A percentile compares a stretch with the other conserved stretches of the same genome.
These are phyloP conservation scores for Aphaenogaster floridana DNA, from an alignment of 1,140 invertebrate species.

Conservation along the genomic window DNA sequence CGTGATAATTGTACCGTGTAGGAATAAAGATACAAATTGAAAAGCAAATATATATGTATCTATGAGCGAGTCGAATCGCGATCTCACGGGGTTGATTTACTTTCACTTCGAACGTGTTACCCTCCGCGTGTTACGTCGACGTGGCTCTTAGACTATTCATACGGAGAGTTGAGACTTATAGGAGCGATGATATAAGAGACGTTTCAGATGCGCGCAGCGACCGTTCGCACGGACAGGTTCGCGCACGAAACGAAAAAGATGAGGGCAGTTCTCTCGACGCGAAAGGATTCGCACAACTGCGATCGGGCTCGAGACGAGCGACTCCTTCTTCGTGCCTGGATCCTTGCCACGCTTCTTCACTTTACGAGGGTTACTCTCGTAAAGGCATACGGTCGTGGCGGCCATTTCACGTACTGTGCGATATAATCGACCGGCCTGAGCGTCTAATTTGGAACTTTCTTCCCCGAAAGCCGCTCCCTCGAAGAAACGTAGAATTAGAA, in stretches of 20 bases:
- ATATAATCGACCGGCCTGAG: conserved; percentile 18
- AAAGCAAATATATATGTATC: neutral
- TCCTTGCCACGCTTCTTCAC: neutral
- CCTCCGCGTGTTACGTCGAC: neutral
- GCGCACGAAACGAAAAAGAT: conserved; percentile 9
- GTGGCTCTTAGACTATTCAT: neutral
- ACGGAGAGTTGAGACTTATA: neutral
- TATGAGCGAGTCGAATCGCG: neutral
- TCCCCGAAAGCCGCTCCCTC: conserved; percentile 35
- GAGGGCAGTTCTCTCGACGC: conserved; percentile 36
- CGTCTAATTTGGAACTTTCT: conserved; percentile 43
- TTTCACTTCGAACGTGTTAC: neutral
- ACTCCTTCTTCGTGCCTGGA: neutral
- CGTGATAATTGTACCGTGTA: neutral
- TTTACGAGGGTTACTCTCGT: conserved; percentile 31
- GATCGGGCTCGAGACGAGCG: neutral
- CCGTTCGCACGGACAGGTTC: conserved; percentile 41
- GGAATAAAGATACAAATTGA: neutral
- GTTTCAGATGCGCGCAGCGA: neutral
- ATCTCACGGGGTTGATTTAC: neutral
- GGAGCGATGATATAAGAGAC: conserved; percentile 34
- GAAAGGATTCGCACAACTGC: conserved; percentile 14
- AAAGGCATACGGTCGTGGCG: conserved; percentile 6
- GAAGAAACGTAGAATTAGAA: conserved; percentile 5
- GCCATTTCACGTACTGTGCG: conserved; percentile 26